Conservation (phyloP, 2,888 invertebrate species). For the Willowsia nigromaculata region DNA sequence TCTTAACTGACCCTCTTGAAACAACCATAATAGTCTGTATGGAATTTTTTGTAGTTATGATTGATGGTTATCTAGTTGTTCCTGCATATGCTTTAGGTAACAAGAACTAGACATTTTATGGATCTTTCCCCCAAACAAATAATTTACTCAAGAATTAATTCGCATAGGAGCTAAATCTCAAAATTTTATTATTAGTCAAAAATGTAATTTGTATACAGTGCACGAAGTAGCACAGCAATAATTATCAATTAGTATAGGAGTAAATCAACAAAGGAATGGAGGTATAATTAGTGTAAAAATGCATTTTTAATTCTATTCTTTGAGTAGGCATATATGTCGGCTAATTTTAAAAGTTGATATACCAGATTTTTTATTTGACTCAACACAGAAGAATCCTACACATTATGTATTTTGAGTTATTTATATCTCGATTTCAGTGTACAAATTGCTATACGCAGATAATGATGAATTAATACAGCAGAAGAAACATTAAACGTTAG, state of each 20-base stretch:
- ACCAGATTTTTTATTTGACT: too few species aligned
- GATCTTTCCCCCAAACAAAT: neutral
- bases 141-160: neutral
- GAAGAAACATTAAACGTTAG: neutral
- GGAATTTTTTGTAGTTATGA: neutral
- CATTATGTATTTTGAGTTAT: too few species aligned
- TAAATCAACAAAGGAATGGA: constrained; percentile 18
- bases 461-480: neutral
- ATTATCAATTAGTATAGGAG: constrained; percentile 25
- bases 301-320: neutral
- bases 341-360: neutral
- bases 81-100: neutral
- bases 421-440: neutral
- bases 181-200: neutral
- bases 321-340: neutral
- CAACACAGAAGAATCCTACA: too few species aligned
- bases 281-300: neutral
- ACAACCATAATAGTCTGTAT: too few species aligned
- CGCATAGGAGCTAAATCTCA: neutral
- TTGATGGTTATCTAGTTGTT: neutral
- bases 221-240: constrained; percentile 3
- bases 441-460: neutral
- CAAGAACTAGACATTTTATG: neutral
- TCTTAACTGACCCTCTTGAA: too few species aligned
- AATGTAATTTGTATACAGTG: neutral